Evolutionary conservation across 1,140 invertebrate species (phyloP), one percentile per base, ranked within the genome.

Genomic region (Drosophila cardini): DNA sequence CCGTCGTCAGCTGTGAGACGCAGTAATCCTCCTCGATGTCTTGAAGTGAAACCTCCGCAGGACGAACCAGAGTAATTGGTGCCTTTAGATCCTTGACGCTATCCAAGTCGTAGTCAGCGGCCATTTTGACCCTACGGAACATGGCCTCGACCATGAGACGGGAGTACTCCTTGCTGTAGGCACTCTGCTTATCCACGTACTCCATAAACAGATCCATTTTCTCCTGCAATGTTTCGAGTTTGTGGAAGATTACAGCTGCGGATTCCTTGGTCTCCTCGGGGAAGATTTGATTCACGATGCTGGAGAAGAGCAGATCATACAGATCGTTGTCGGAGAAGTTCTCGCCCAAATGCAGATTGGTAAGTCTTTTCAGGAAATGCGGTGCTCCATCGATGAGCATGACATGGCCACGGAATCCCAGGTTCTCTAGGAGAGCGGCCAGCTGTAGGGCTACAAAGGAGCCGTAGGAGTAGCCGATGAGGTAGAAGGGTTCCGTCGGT

Each of bases 391-490:
- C 95, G 5, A 95, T 90, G 8, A 93, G 92, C 80, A 94, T 92
- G 6, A 95, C 55, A 48, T 92, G 92, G 1, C 94, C 95, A 21
- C 76, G 86, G 46, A 91, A 92, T 71, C 95, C 95, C 80, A 93
- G 89, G 21, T 83, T 92, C 92, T 96, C 95, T 26, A 96, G 84
- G 34, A 93, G 68, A 2, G 90, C 74, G 2, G 93, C 94, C 4
- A 95, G 60, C 80, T 95, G 93, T 4, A 95, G 58, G 2, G 93
- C 93, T 6, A 95, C 81, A 10, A 94, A 78, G n/a, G 93, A 90
- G 40, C 95, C 95, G 80, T 93, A 95, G n/a, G 95, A 95, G 91
- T 95, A 95, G 4, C 94, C 95, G 18, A 95, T 92, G 0, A 96
- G 76, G 61, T 93, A 94, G 90, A 94, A 95, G 2, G 93, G 79